Percentiles rank a stretch among this genome's conserved stretches.
These are phyloP conservation scores for Hemibagrus guttatus DNA, from an alignment of 2,797 vertebrate genomes.

Conservation along the genomic window DNA sequence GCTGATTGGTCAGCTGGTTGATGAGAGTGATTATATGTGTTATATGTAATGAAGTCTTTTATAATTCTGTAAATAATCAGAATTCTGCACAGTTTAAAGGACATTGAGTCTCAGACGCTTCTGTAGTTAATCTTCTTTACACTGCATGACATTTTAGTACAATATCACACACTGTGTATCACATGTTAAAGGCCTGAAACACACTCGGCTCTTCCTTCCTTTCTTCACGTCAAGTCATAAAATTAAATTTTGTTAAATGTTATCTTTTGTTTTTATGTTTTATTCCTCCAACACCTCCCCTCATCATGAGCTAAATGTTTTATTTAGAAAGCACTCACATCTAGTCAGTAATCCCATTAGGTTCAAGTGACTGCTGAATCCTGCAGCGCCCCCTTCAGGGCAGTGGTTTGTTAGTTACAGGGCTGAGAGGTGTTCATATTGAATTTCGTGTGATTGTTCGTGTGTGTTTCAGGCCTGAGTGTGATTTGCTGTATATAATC, in stretches of 20 bases:
- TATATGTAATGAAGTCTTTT: conserved; percentile 2
- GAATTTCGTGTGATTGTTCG: not conserved
- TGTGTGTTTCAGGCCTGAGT: not conserved
- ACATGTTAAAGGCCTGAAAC: not conserved
- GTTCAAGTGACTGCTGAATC: not conserved
- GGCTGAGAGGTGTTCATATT: not conserved
- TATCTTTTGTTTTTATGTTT: not conserved
- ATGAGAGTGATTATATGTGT: not conserved
- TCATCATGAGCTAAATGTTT: not conserved
- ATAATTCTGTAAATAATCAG: conserved; percentile 3
- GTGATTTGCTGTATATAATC: conserved; percentile 6
- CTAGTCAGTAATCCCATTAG: not conserved
- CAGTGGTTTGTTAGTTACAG: not conserved
- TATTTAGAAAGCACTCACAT: not conserved
- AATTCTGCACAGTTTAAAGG: not conserved
- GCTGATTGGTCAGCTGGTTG: not conserved
- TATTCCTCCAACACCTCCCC: not conserved
- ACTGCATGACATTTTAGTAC: conserved; percentile 6
- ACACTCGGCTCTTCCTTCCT: not conserved
- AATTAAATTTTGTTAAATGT: not conserved
- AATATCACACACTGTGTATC: not conserved
- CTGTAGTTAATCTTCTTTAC: not conserved
- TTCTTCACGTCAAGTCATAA: not conserved
- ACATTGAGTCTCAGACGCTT: not conserved
- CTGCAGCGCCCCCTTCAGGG: not conserved